Percentiles rank a stretch among this genome's conserved stretches.
Evolutionary conservation across 2,113 vertebrate species (phyloP).

Genomic region (Taxidea taxus): DNA sequence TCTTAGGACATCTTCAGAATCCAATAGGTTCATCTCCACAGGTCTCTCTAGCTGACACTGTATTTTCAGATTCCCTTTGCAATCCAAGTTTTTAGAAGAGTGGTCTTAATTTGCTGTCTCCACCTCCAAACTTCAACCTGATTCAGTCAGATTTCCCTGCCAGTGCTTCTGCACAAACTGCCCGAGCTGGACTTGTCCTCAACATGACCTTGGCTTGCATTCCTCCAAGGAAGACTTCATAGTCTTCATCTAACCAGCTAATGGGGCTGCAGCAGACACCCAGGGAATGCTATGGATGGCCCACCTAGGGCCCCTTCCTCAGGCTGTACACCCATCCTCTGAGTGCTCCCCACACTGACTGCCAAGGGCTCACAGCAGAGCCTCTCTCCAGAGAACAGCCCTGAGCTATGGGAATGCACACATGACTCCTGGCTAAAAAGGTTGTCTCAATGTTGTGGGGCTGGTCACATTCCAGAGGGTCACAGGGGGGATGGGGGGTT

Average conservation of each 20-base stretch:
- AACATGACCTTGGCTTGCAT: no score
- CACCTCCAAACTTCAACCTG: not conserved
- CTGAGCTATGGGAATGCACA: not conserved
- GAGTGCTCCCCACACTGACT: not conserved
- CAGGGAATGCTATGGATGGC: not conserved
- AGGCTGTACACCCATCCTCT: accelerated
- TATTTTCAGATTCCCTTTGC: not conserved
- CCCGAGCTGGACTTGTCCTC: no score
- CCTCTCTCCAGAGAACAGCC: no score
- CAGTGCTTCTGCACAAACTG: accelerated
- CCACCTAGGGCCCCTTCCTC: not conserved
- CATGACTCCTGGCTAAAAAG: no score
- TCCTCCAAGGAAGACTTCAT: accelerated
- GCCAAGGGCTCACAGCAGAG: not conserved
- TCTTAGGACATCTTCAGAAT: not conserved
- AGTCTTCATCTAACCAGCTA: no score
- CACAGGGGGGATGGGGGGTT: no score
- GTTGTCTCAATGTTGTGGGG: not conserved
- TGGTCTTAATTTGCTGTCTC: not conserved
- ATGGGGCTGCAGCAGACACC: not conserved
- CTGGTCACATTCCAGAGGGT: not conserved
- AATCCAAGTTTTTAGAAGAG: not conserved
- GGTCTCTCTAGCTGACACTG: not conserved
- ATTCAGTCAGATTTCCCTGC: not conserved
- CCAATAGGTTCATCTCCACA: not conserved